Percentiles rank a stretch among this genome's conserved stretches.
Conservation (phyloP, 2,888 invertebrate genomes). For the Xestia xanthographa region DNA sequence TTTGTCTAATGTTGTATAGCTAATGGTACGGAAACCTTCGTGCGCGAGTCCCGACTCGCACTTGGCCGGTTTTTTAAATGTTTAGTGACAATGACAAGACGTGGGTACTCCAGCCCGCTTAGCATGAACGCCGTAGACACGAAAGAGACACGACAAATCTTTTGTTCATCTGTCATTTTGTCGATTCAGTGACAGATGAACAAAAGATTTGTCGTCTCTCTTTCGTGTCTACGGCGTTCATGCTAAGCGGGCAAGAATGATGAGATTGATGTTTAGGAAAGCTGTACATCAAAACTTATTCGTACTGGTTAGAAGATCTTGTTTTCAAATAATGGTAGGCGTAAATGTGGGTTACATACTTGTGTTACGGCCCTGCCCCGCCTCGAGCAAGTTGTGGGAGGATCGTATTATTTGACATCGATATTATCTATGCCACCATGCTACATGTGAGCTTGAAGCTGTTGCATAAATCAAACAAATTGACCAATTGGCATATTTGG, state of each 20-base stretch:
- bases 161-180: too few relatives aligned
- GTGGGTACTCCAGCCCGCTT: neutral
- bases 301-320: neutral
- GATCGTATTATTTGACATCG: slow-evolving; percentile 17
- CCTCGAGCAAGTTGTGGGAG: slow-evolving; percentile 32
- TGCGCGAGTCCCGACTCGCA: too few relatives aligned
- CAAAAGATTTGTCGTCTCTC: too few relatives aligned
- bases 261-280: neutral
- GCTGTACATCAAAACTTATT: neutral
- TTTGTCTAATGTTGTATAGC: too few relatives aligned
- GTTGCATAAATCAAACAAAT: slow-evolving; percentile 3
- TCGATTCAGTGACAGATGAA: too few relatives aligned
- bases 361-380: slow-evolving; percentile 24
- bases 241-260: too few relatives aligned
- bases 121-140: too few relatives aligned
- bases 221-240: too few relatives aligned
- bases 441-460: neutral
- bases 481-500: neutral
- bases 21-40: too few relatives aligned
- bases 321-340: slow-evolving; percentile 1
- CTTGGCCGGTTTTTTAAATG: too few relatives aligned
- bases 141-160: too few relatives aligned
- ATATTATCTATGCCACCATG: slow-evolving; percentile 46
- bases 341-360: slow-evolving; percentile 25
- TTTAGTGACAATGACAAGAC: neutral